Evolutionary conservation across 2,797 vertebrate species (phyloP).

Genomic region (Pelodytes ibericus): DNA sequence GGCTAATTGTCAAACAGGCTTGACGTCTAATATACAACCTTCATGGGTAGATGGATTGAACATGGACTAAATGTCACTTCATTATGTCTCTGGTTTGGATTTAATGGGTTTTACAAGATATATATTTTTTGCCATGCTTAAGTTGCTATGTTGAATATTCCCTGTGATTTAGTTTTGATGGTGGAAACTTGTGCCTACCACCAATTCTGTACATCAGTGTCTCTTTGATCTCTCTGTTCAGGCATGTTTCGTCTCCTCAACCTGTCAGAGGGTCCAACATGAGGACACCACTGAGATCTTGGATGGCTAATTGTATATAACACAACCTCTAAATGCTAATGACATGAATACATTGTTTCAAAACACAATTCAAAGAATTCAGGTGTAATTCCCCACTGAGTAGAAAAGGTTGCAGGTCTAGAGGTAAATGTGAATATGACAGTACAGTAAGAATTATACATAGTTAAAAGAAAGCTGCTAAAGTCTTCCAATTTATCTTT

Average conservation of each 20-base stretch:
- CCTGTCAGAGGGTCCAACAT: constrained; percentile 14
- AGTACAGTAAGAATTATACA: too few species aligned
- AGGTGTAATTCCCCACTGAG: too few species aligned
- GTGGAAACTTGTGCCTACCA: constrained; percentile 25
- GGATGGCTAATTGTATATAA: constrained; percentile 21
- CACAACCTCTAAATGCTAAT: too few species aligned
- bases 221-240: constrained; percentile 39
- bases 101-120: constrained; percentile 58
- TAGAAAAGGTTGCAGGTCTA: too few species aligned
- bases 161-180: constrained; percentile 57
- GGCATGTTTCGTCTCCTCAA: constrained; percentile 16
- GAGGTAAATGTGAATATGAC: too few species aligned
- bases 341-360: too few species aligned
- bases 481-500: too few species aligned
- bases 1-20: constrained; percentile 43
- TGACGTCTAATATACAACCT: constrained; percentile 23
- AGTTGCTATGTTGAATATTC: constrained; percentile 56
- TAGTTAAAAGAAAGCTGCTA: too few species aligned
- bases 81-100: constrained; percentile 52
- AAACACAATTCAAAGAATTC: too few species aligned
- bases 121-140: constrained; percentile 55
- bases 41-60: constrained; percentile 14
- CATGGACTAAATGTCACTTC: constrained; percentile 57
- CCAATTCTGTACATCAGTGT: constrained; percentile 4
- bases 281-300: constrained; percentile 5